These are phyloP conservation scores for Etheostoma cragini DNA, from an alignment of 2,113 vertebrate genomes.

Conservation along the genomic window DNA sequence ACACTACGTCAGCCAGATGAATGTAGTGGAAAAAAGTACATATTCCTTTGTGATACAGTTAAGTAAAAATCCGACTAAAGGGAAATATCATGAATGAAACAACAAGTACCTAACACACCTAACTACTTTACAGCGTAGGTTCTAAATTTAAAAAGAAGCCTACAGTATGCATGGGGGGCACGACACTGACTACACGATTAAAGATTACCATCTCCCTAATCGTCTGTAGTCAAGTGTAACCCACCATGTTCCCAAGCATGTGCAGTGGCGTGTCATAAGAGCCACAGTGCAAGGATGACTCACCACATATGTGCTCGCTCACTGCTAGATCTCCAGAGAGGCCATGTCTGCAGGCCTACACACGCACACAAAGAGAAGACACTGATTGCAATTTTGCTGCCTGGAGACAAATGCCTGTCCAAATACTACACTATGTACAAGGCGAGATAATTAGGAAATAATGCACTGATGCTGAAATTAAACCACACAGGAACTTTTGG, in stretches of 20 bases:
- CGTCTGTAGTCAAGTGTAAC: slow-evolving; percentile 43
- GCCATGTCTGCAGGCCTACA: slow-evolving; percentile 49
- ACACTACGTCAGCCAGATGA: neutral
- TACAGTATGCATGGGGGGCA: neutral
- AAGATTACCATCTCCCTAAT: slow-evolving; percentile 42
- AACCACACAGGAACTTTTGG: slow-evolving; percentile 68
- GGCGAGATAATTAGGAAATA: slow-evolving; percentile 78
- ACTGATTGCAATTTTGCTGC: slow-evolving; percentile 45
- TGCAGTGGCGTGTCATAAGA: slow-evolving; percentile 43
- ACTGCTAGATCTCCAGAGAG: slow-evolving; percentile 49
- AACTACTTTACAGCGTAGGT: neutral
- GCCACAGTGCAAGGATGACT: slow-evolving; percentile 63
- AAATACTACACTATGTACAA: slow-evolving; percentile 62
- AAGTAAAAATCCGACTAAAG: neutral
- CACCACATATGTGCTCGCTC: slow-evolving; percentile 55
- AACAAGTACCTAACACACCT: neutral
- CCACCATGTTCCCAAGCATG: slow-evolving; percentile 53
- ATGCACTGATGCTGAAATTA: slow-evolving; percentile 75
- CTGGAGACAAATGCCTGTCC: slow-evolving; percentile 68
- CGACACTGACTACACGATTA: slow-evolving; percentile 17
- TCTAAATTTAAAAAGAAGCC: slow-evolving; percentile 24
- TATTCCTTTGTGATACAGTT: neutral
- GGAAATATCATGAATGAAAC: neutral
- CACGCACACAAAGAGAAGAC: slow-evolving; percentile 32
- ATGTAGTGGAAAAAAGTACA: neutral